Evolutionary conservation across 2,888 invertebrate genomes (phyloP).

Genomic region (Dimorphilus gyrociliatus): DNA sequence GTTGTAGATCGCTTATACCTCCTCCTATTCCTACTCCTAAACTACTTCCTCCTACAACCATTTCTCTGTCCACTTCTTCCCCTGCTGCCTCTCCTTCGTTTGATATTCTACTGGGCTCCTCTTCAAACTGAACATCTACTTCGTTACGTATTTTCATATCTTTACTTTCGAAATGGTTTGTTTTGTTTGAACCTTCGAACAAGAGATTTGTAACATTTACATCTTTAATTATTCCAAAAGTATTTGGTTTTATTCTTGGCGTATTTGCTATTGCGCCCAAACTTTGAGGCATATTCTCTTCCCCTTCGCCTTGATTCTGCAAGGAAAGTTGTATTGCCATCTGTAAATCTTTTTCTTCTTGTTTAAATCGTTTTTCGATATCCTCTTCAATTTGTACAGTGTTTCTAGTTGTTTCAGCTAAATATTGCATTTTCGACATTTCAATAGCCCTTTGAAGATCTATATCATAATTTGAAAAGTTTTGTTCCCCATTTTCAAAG

Average conservation of each 20-base stretch:
- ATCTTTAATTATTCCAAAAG: constrained; percentile 32
- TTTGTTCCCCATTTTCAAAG: constrained; percentile 8
- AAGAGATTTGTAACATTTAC: constrained; percentile 31
- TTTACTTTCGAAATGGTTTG: constrained; percentile 23
- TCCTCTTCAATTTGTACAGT: no score
- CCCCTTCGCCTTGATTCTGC: constrained; percentile 28
- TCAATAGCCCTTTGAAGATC: constrained; percentile 50
- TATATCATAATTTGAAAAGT: constrained; percentile 39
- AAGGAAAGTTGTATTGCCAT: constrained; percentile 44
- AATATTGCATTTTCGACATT: constrained; percentile 52
- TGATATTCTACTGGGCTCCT: no score
- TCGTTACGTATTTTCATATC: constrained; percentile 5
- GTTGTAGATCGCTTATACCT: no score
- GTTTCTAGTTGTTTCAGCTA: constrained; percentile 47
- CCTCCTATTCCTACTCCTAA: no score
- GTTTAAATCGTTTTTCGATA: no score
- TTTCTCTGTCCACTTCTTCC: no score
- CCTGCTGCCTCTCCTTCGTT: no score
- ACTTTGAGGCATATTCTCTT: constrained; percentile 1
- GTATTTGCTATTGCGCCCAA: constrained; percentile 1
- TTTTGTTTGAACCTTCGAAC: constrained; percentile 24
- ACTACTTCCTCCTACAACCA: no score
- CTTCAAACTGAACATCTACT: background rate
- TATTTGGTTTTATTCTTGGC: constrained; percentile 5
- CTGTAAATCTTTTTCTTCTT: constrained; percentile 14